Evolutionary conservation across 2,888 invertebrate genomes (phyloP).

Genomic region (Sabatieria punctata): DNA sequence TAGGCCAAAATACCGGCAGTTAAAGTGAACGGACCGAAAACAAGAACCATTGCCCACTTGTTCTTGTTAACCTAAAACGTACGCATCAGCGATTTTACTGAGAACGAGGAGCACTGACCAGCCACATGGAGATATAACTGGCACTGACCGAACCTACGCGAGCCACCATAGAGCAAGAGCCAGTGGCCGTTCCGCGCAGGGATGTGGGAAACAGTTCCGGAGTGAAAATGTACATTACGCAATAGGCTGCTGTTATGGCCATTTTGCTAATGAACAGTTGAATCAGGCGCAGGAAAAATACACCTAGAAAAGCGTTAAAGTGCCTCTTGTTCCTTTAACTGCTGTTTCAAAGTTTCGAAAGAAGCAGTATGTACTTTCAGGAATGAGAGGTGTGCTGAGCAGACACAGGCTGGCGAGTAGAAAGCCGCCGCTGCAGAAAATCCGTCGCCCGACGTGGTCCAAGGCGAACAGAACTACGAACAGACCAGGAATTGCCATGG

Average conservation of each 20-base stretch:
- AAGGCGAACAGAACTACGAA: slow-evolving; percentile 23
- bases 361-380: too few species aligned
- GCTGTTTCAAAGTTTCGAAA: too few species aligned
- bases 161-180: slow-evolving; percentile 64
- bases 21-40: too few species aligned
- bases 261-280: slow-evolving; percentile 58
- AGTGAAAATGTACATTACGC: slow-evolving; percentile 66
- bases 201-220: slow-evolving; percentile 77
- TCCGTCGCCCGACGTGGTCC: slow-evolving; percentile 31
- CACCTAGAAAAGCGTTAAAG: too few species aligned
- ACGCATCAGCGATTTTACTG: too few species aligned
- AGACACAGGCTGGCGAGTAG: slow-evolving; percentile 22
- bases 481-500: slow-evolving; percentile 35
- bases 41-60: too few species aligned
- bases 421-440: slow-evolving; percentile 22
- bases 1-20: slow-evolving; percentile 6
- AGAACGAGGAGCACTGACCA: slow-evolving; percentile 21
- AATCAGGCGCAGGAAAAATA: slow-evolving; percentile 16
- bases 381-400: slow-evolving; percentile 21
- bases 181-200: slow-evolving; percentile 63
- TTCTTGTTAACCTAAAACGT: too few species aligned
- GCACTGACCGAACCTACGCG: slow-evolving; percentile 68
- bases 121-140: slow-evolving; percentile 51
- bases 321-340: too few species aligned
- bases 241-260: slow-evolving; percentile 63